A percentile compares a stretch with the other conserved stretches of the same genome.
Evolutionary conservation across 2,113 vertebrate genomes (phyloP).

Genomic region (Anser cygnoides): DNA sequence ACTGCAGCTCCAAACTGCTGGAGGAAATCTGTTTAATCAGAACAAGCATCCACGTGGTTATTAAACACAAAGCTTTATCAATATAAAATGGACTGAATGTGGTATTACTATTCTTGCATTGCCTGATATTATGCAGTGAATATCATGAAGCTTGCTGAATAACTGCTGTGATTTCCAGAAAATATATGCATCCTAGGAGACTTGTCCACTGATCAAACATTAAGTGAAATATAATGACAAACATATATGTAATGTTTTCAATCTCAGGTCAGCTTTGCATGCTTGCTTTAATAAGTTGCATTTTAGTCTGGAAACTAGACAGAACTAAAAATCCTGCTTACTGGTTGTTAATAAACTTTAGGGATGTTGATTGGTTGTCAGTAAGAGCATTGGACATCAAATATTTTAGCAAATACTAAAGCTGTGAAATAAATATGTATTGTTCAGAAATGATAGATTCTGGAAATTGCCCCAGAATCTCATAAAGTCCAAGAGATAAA

Average conservation of each 20-base stretch:
- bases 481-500: neutral
- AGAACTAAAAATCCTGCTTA: neutral
- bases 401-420: neutral
- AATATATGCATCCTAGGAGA: neutral
- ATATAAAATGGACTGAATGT: conserved; percentile 8
- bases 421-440: neutral
- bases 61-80: conserved; percentile 27
- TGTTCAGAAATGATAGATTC: neutral
- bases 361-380: neutral
- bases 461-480: neutral
- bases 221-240: conserved; percentile 3
- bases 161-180: neutral
- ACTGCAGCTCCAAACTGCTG: neutral
- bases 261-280: neutral
- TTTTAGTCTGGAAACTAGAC: conserved; percentile 9
- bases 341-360: neutral
- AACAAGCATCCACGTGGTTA: neutral
- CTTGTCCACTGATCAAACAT: conserved; percentile 5
- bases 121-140: neutral
- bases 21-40: conserved; percentile 30
- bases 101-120: neutral
- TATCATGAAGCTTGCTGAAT: conserved; percentile 25
- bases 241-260: neutral
- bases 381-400: neutral
- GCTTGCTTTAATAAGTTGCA: neutral